Conservation (phyloP, 2,113 vertebrate genomes). For the Rhipidura dahli region DNA sequence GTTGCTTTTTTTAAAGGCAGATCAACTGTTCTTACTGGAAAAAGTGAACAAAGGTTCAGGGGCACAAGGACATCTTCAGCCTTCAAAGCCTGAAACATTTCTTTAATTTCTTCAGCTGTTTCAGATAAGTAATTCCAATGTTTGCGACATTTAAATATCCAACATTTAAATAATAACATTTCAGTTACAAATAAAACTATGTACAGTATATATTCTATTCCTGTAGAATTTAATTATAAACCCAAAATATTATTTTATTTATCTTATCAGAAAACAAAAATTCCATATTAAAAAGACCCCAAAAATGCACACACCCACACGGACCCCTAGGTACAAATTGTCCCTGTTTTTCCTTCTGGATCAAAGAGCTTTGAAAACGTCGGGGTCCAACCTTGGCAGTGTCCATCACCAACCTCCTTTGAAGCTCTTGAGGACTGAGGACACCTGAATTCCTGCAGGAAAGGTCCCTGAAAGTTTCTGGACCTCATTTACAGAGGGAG, state of each 20-base stretch:
- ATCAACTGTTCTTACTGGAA: not conserved
- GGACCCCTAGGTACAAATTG: not conserved
- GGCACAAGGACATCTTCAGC: not conserved
- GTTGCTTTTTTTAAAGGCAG: not conserved
- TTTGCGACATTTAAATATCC: not conserved
- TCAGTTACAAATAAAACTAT: not conserved
- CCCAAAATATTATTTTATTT: not conserved
- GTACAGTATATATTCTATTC: not conserved
- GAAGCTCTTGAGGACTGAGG: not conserved
- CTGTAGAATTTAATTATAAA: not conserved
- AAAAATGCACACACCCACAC: not conserved
- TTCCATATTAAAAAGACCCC: not conserved
- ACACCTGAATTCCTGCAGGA: not conserved
- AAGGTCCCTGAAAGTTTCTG: not conserved
- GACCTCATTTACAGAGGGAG: not conserved
- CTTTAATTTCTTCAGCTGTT: not conserved
- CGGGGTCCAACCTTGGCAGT: not conserved
- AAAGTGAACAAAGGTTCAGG: not conserved
- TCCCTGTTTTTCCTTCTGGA: not conserved
- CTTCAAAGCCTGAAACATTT: not conserved
- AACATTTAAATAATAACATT: not conserved
- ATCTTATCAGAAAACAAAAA: not conserved
- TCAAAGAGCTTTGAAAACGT: not conserved
- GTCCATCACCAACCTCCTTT: not conserved
- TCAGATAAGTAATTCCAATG: not conserved